phyloP scores from a whole-genome alignment of 2,888 invertebrate species.

The Cheiracanthium punctorium region DNA sequence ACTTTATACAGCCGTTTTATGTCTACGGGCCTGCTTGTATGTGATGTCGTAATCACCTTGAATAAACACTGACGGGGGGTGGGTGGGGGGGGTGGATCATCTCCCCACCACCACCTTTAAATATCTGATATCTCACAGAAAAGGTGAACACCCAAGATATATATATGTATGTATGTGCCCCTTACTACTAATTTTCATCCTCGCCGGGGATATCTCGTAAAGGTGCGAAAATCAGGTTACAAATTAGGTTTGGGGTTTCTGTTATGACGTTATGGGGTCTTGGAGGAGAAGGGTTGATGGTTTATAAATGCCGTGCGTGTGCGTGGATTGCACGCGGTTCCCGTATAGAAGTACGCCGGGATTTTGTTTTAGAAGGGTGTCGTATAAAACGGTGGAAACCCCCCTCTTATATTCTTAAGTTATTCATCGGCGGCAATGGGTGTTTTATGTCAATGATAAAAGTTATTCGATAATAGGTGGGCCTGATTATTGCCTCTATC shows the following conservation, averaged over 20 bases:
- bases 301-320: conserved; percentile 21
- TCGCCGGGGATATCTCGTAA: background rate
- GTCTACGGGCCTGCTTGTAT: conserved; percentile 16
- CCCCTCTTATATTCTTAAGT: background rate
- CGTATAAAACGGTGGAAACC: no score
- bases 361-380: background rate
- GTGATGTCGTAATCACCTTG: conserved; percentile 11
- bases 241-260: conserved; percentile 56
- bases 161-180: background rate
- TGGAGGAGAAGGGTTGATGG: background rate
- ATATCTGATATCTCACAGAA: conserved; percentile 18
- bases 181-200: conserved; percentile 10
- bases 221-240: conserved; percentile 33
- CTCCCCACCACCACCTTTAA: conserved; percentile 1
- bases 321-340: background rate
- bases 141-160: no score
- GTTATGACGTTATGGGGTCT: conserved; percentile 26
- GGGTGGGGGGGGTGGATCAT: no score
- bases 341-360: no score
- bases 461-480: conserved; percentile 5
- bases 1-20: conserved; percentile 52
- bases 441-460: conserved; percentile 13
- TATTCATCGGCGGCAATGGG: background rate
- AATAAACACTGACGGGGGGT: conserved; percentile 9
- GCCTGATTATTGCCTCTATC: conserved; percentile 2